phyloP scores from a whole-genome alignment of 2,113 vertebrate species.

The Alouatta palliata region DNA sequence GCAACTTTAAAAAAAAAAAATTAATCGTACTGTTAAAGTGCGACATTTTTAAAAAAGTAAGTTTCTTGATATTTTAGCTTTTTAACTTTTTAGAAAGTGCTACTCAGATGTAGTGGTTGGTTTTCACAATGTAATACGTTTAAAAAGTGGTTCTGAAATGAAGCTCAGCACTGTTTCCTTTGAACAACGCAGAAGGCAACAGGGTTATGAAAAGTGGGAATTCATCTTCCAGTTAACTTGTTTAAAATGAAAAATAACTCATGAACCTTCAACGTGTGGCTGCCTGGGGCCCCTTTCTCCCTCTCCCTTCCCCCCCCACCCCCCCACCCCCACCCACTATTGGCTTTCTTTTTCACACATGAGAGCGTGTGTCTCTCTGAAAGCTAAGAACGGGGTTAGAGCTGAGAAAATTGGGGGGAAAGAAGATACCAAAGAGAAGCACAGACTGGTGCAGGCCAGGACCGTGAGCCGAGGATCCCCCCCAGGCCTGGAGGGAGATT shows the following conservation, averaged over 20 bases:
- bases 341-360: neutral
- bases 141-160: neutral
- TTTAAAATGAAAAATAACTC: neutral
- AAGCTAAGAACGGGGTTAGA: neutral
- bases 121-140: neutral
- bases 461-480: rapidly evolving
- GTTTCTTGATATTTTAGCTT: neutral
- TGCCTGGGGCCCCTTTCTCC: neutral
- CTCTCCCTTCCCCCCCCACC: too few species aligned
- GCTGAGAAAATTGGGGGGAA: neutral
- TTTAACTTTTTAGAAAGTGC: neutral
- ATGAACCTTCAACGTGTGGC: neutral
- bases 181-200: neutral
- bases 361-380: neutral
- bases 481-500: rapidly evolving
- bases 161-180: neutral
- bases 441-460: neutral
- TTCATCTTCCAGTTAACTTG: neutral
- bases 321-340: rapidly evolving
- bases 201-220: neutral
- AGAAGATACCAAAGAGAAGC: neutral
- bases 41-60: neutral
- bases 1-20: neutral
- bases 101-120: neutral
- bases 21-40: neutral